phyloP scores from a whole-genome alignment of 2,888 invertebrate genomes.

The Brachyopa scutellaris region DNA sequence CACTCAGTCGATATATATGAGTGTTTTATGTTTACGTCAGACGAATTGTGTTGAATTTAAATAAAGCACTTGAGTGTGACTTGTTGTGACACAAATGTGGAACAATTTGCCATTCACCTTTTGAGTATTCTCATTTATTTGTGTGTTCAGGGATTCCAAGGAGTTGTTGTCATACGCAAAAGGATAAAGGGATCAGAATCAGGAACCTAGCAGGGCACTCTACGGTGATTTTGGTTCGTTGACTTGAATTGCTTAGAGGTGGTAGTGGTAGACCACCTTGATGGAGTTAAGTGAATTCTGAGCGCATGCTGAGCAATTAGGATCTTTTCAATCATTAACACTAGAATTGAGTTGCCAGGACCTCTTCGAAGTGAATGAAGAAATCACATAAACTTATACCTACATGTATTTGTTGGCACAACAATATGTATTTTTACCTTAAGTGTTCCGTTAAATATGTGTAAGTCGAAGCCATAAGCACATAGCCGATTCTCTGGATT shows the following conservation, averaged over 20 bases:
- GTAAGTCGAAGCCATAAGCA: no score
- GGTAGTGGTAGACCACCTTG: slow-evolving; percentile 64
- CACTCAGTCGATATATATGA: not conserved
- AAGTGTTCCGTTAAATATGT: no score
- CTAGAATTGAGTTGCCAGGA: slow-evolving; percentile 26
- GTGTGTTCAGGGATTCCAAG: slow-evolving; percentile 1
- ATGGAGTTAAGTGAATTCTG: slow-evolving; percentile 13
- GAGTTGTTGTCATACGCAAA: slow-evolving; percentile 24
- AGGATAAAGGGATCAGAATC: slow-evolving; percentile 7
- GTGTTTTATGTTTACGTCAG: slow-evolving; percentile 26
- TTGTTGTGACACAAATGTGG: slow-evolving; percentile 65
- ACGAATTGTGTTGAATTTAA: slow-evolving; percentile 49
- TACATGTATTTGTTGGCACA: no score
- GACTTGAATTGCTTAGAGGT: slow-evolving; percentile 11
- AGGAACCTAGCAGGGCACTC: slow-evolving; percentile 16
- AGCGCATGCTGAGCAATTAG: slow-evolving; percentile 48
- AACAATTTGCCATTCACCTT: slow-evolving; percentile 40
- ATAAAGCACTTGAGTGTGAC: slow-evolving; percentile 56
- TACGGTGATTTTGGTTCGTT: slow-evolving; percentile 10
- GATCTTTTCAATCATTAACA: not conserved
- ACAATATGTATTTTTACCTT: no score
- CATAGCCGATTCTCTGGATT: no score
- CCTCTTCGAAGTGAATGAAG: no score
- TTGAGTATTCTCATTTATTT: slow-evolving; percentile 41
- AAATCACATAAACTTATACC: no score